Percentiles rank a stretch among this genome's conserved stretches.
These are phyloP conservation scores for Seriola quinqueradiata DNA, from an alignment of 2,113 vertebrate species.

Conservation along the genomic window DNA sequence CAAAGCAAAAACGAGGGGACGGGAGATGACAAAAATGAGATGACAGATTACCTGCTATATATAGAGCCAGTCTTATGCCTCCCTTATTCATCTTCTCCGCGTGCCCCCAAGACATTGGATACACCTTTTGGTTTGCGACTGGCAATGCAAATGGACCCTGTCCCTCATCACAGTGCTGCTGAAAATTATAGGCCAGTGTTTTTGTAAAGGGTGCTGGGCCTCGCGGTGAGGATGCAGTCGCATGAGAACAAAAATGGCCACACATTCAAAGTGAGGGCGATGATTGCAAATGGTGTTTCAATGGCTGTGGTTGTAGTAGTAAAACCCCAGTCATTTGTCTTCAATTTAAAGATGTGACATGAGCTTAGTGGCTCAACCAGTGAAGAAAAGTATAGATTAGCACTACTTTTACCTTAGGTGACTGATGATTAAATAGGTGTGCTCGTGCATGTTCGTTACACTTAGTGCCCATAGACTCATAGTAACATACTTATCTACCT, in stretches of 20 bases:
- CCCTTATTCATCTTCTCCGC: constrained; percentile 73
- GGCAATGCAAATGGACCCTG: constrained; percentile 67
- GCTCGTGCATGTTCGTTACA: constrained; percentile 5
- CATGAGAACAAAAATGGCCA: neutral
- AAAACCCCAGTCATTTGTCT: constrained; percentile 4
- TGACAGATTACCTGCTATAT: constrained; percentile 82
- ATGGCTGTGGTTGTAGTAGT: neutral
- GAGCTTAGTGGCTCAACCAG: neutral
- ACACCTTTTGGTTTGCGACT: constrained; percentile 69
- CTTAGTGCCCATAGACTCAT: neutral
- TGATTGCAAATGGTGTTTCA: neutral
- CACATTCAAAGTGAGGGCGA: neutral
- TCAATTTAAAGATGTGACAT: neutral
- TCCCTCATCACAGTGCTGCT: constrained; percentile 24
- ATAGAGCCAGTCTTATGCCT: constrained; percentile 67
- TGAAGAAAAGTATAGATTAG: neutral
- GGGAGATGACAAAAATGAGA: constrained; percentile 73
- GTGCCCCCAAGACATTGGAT: constrained; percentile 68
- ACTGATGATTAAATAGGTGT: neutral
- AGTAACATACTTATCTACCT: constrained; percentile 33
- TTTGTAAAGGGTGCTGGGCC: constrained; percentile 19
- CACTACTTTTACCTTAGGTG: neutral
- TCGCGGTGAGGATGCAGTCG: neutral
- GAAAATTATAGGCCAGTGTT: constrained; percentile 24
- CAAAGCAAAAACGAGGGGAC: constrained; percentile 71